Evolutionary conservation across 2,888 invertebrate genomes (phyloP).

Genomic region (Aricia artaxerxes): DNA sequence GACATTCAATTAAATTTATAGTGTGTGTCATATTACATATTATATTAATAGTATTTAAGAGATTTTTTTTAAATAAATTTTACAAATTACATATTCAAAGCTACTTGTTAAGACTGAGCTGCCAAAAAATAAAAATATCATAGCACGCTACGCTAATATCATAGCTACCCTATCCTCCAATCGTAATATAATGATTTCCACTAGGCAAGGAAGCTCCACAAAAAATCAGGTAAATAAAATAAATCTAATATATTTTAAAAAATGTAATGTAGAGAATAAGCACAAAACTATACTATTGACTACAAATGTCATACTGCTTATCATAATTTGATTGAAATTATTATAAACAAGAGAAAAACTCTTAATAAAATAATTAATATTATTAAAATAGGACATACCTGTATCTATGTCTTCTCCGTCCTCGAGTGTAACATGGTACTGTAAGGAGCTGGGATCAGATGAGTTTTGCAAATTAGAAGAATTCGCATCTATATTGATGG

Average conservation of each 20-base stretch:
- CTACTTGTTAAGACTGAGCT: not conserved
- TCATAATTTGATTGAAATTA: slow-evolving; percentile 3
- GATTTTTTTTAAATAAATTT: not conserved
- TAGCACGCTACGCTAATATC: no score
- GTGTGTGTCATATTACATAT: not conserved
- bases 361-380: not conserved
- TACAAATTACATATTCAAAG: not conserved
- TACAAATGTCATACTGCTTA: not conserved
- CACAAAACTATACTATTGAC: no score
- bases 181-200: no score
- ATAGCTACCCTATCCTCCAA: no score
- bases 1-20: slow-evolving; percentile 39
- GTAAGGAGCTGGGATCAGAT: slow-evolving; percentile 50
- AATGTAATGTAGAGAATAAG: no score
- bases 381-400: slow-evolving; percentile 49
- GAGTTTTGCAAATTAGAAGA: slow-evolving; percentile 38
- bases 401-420: slow-evolving; percentile 66
- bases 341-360: slow-evolving; percentile 25
- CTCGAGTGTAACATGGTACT: slow-evolving; percentile 73
- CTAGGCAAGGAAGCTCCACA: no score
- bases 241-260: no score
- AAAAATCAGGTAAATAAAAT: no score
- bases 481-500: slow-evolving; percentile 50
- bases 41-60: not conserved
- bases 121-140: no score